Evolutionary conservation across 2,888 invertebrate species (phyloP), one percentile per base, ranked within the genome.

Genomic region (Euclidia mi): DNA sequence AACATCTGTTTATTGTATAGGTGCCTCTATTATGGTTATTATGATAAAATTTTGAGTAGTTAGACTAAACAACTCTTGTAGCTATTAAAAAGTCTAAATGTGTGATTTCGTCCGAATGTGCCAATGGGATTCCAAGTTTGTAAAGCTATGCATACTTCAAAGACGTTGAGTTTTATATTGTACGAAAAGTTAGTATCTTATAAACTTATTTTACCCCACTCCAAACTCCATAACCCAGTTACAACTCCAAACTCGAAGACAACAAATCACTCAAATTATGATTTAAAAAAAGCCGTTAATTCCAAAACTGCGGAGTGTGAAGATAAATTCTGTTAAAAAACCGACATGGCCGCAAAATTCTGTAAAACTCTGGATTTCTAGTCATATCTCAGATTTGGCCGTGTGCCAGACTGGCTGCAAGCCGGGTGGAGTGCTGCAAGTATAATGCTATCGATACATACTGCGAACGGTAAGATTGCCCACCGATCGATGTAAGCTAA

Each of bases 361-460:
- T 65, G 65, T 69, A 68, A 63, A 71, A 70, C 56, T 70, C 59
- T 65, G 65, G 63, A 62, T 57, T 64, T 65, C 65, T 43, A 59
- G 68, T 61, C 72, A 65, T 81, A 79, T 75, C 76, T 81, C 72
- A 74, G 66, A 65, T 44, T 59, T 56, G 74, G 81, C 81, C 77
- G 14, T 6, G 2, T 3, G 48, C 55, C 50, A 51, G 63, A 55
- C 38, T 25, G 6, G 48, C 10, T 47, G 44, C 48, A 51, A 46
- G 17, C 38, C 34, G 42, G 43, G 29, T 34, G 40, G 28, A 52
- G 40, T 32, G 18, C 41, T 46, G 32, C 56, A 52, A 45, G 44
- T 56, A 43, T 64, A 47, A 41, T 41, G 37, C 12, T 51, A 42
- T 28, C 38, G 35, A 46, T 35, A 55, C 55, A 47, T 62, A 56